Conservation (phyloP, 2,113 vertebrate species). For the Notothenia rossii region DNA sequence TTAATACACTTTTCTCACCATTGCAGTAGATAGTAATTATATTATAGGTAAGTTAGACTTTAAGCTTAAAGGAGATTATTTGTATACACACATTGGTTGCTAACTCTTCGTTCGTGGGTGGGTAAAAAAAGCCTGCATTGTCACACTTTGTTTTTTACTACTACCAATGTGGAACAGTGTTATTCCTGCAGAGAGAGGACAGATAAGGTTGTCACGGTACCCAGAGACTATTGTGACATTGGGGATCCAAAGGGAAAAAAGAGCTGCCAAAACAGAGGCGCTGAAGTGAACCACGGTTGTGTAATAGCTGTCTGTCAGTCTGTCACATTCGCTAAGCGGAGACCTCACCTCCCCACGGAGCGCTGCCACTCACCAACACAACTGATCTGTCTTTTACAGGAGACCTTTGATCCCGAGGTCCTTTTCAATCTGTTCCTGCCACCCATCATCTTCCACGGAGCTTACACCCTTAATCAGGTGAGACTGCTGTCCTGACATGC, state of each 20-base stretch:
- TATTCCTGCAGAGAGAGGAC: background rate
- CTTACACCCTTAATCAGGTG: slow-evolving; percentile 92
- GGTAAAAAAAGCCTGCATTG: background rate
- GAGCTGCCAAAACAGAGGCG: slow-evolving; percentile 9
- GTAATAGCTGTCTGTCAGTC: slow-evolving; percentile 51
- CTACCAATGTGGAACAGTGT: background rate
- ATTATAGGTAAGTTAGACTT: background rate
- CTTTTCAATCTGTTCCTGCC: slow-evolving; percentile 93
- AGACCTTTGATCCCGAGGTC: slow-evolving; percentile 91
- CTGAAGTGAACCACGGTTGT: slow-evolving; percentile 21
- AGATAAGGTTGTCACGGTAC: background rate
- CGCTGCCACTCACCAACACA: slow-evolving; percentile 58
- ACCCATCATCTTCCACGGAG: slow-evolving; percentile 90
- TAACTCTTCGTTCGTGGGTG: background rate
- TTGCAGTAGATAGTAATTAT: slow-evolving; percentile 26
- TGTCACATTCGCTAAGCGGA: slow-evolving; percentile 46
- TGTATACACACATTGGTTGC: background rate
- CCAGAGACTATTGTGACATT: slow-evolving; percentile 18
- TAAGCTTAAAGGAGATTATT: background rate
- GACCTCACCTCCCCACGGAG: slow-evolving; percentile 44
- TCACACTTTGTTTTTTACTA: background rate
- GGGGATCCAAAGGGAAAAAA: slow-evolving; percentile 20
- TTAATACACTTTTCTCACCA: slow-evolving; percentile 40
- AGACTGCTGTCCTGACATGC: slow-evolving; percentile 41
- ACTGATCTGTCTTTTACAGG: slow-evolving; percentile 82